A percentile compares a stretch with the other conserved stretches of the same genome.
Evolutionary conservation across 1,140 invertebrate species (phyloP).

Genomic region (Copidosoma floridanum): DNA sequence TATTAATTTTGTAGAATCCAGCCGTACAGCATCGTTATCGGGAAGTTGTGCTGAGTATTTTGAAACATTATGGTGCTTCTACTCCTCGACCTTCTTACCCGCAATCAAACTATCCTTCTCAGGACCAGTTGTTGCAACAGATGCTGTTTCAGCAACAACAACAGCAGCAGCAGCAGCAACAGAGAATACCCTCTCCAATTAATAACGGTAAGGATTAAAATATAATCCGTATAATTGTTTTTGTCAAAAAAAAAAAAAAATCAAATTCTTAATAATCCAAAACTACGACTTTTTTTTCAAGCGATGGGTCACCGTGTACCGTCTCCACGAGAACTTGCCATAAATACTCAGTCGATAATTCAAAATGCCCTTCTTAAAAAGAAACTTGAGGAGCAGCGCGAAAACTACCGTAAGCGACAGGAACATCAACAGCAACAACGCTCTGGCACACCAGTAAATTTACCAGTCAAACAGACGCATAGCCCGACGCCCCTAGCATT

Average conservation of each 20-base stretch:
- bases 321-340: conserved; percentile 77
- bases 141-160: conserved; percentile 50
- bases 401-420: conserved; percentile 76
- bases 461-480: conserved; percentile 49
- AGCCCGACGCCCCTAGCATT: conserved; percentile 74
- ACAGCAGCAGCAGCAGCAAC: conserved; percentile 46
- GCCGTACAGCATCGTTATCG: conserved; percentile 69
- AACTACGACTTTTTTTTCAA: conserved; percentile 42
- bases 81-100: conserved; percentile 58
- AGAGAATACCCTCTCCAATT: conserved; percentile 57
- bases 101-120: conserved; percentile 46
- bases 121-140: conserved; percentile 53
- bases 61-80: conserved; percentile 59
- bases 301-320: conserved; percentile 71
- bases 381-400: conserved; percentile 81
- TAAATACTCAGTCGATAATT: conserved; percentile 79
- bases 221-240: conserved; percentile 12
- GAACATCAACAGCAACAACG: conserved; percentile 59
- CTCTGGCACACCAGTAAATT: conserved; percentile 47
- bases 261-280: no score
- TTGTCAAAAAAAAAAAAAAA: no score
- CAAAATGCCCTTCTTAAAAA: conserved; percentile 81
- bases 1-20: conserved; percentile 57
- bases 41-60: conserved; percentile 69
- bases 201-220: conserved; percentile 48